These are phyloP conservation scores for Oncorhynchus kisutch DNA, from an alignment of 2,113 vertebrate species.

Conservation along the genomic window DNA sequence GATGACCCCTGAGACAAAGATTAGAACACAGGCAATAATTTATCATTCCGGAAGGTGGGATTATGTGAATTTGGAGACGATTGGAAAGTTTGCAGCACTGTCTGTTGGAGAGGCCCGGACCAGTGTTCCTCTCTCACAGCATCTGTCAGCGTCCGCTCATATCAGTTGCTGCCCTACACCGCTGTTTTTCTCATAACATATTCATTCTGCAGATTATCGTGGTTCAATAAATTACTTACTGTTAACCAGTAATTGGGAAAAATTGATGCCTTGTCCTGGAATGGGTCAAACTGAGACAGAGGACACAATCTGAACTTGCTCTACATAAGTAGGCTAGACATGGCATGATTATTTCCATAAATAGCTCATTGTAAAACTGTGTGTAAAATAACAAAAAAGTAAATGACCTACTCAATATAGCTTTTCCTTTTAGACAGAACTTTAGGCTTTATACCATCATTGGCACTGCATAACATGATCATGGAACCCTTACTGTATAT, in stretches of 20 bases:
- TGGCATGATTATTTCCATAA: neutral
- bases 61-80: slow-evolving; percentile 75
- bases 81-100: slow-evolving; percentile 57
- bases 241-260: slow-evolving; percentile 60
- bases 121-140: slow-evolving; percentile 43
- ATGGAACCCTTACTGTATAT: neutral
- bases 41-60: slow-evolving; percentile 65
- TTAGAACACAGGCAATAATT: slow-evolving; percentile 65
- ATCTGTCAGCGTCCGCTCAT: slow-evolving; percentile 65
- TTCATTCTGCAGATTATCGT: slow-evolving; percentile 71
- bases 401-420: too few species aligned
- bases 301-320: neutral
- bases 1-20: slow-evolving; percentile 60
- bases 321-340: neutral
- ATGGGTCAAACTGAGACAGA: slow-evolving; percentile 36
- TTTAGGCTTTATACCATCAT: neutral
- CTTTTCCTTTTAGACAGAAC: neutral
- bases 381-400: too few species aligned
- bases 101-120: slow-evolving; percentile 32
- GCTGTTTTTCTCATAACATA: slow-evolving; percentile 67
- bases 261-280: slow-evolving; percentile 48
- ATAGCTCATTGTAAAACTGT: too few species aligned
- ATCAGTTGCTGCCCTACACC: slow-evolving; percentile 41
- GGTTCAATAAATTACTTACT: slow-evolving; percentile 64
- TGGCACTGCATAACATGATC: neutral